A percentile compares a stretch with the other conserved stretches of the same genome.
Evolutionary conservation across 2,888 invertebrate genomes (phyloP).

Genomic region (Lacanobia oleracea): DNA sequence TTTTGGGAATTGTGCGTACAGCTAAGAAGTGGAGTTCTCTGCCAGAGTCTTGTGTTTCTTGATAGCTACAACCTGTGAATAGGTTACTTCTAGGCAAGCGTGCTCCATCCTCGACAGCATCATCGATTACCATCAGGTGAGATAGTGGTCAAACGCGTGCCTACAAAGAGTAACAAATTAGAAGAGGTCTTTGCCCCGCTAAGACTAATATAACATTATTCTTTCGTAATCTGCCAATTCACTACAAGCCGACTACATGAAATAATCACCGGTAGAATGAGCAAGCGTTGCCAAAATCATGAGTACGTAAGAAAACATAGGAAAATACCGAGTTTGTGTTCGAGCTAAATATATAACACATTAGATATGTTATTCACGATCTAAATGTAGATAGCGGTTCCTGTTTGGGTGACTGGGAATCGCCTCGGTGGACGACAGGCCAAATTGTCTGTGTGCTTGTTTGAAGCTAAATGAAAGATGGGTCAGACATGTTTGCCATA

Average conservation of each 20-base stretch:
- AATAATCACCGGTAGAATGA: conserved; percentile 1
- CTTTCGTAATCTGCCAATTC: conserved; percentile 13
- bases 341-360: conserved; percentile 42
- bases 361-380: conserved; percentile 48
- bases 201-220: background rate
- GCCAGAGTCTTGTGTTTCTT: no score
- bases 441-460: background rate
- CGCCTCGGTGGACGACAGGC: background rate
- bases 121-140: no score
- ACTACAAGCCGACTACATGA: background rate
- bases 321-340: conserved; percentile 52
- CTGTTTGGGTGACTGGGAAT: conserved; percentile 6
- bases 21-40: no score
- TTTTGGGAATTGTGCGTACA: no score
- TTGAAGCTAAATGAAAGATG: no score
- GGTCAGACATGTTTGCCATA: no score
- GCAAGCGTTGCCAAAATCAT: conserved; percentile 38
- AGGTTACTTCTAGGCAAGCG: no score
- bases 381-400: conserved; percentile 32
- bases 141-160: no score
- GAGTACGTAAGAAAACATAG: conserved; percentile 48
- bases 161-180: background rate
- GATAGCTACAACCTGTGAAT: no score
- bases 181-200: background rate
- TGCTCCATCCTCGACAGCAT: no score